Percentiles rank a stretch among this genome's conserved stretches.
These are phyloP conservation scores for Narcine bancroftii DNA, from an alignment of 2,113 vertebrate species.

Conservation along the genomic window DNA sequence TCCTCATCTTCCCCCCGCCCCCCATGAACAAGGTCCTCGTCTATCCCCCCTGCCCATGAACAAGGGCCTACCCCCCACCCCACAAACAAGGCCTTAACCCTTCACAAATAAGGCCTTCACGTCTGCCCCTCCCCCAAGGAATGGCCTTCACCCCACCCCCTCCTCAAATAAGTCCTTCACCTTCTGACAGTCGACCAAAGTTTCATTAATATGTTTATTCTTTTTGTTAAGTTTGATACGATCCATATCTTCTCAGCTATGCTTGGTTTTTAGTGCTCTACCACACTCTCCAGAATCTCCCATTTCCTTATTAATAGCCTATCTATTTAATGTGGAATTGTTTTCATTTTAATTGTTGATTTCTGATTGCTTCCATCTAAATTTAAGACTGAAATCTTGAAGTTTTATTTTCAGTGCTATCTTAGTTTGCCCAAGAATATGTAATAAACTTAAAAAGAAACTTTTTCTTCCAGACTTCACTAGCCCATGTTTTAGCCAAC, in stretches of 20 bases:
- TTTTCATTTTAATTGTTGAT: not conserved
- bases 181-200: not conserved
- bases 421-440: too few species aligned
- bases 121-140: not conserved
- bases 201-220: not conserved
- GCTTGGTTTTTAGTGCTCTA: not conserved
- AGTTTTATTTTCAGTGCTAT: not conserved
- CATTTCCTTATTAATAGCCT: not conserved
- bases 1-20: too few species aligned
- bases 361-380: not conserved
- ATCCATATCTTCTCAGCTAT: too few species aligned
- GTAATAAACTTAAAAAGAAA: not conserved
- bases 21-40: not conserved
- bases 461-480: constrained; percentile 70
- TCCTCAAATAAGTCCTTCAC: not conserved
- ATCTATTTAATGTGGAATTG: not conserved
- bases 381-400: not conserved
- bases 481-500: constrained; percentile 85
- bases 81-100: not conserved
- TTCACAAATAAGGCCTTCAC: too few species aligned
- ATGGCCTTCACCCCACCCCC: not conserved
- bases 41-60: not conserved
- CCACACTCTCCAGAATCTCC: not conserved
- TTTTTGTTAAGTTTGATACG: not conserved
- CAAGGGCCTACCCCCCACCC: not conserved